Base-by-base conservation (phyloP, 2,797 vertebrate genomes). In the Girardinus metallicus region DNA sequence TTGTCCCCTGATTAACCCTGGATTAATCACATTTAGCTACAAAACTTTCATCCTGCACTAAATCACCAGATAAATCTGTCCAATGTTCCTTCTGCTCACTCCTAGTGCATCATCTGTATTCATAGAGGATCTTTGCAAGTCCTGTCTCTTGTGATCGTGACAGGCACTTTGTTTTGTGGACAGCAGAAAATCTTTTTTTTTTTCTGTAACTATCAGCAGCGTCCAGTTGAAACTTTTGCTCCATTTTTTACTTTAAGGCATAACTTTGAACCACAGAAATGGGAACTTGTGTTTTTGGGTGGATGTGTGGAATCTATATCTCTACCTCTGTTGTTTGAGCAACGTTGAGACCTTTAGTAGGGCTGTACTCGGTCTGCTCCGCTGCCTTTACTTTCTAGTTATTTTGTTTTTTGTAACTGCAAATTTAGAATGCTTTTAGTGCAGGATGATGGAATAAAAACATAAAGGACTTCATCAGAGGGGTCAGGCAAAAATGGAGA, bases 11-110 rank as follows among this genome's bases (percentile, higher is more conserved):
- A 91, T 87, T 94, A 92, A 75, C 53, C 49, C 55, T 74, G 31
- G 53, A 23, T 12, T 5, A 3, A 85, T 21, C 36, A 36, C 74
- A 75, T 86, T 66, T 74, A 84, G 79, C 64, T 79, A 79, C 21
- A 3, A 77, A 87, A 85, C 85, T 75, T 79, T 95, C 94, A 94
- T 80, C 94, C 92, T 95, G 95, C 95, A 96, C 95, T 96, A 96
- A 96, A 93, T 73, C 66, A 60, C 75, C 74, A 66, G 34, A 64
- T 78, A 46, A 77, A 77, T 79, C 83, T 87, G 81, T 86, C 5
- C 73, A 60, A 21, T 71, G 74, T 87, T 84, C 82, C 73, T 82
- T 89, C 81, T 87, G 86, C 83, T 88, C 85, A 83, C 83, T 75
- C 43, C 36, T 44, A 73, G 82, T 75, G 70, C 44, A 80, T 39